These are phyloP conservation scores for Colossoma macropomum DNA, from an alignment of 2,113 vertebrate genomes.

Conservation along the genomic window DNA sequence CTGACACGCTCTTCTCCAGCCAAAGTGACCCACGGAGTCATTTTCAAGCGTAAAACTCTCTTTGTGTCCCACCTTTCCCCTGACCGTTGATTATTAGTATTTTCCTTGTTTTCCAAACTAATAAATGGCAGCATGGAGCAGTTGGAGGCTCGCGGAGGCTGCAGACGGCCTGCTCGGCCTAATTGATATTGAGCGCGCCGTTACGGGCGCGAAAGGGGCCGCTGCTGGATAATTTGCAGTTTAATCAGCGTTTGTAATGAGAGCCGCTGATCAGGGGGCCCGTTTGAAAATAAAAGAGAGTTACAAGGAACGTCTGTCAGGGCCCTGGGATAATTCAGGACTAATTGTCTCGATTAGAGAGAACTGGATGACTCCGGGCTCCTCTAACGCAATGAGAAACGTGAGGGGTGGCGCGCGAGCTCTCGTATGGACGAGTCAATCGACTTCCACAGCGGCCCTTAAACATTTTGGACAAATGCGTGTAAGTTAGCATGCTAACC, in stretches of 20 bases:
- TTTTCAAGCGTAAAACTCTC: slow-evolving; percentile 77
- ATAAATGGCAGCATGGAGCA: slow-evolving; percentile 94
- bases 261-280: slow-evolving; percentile 97
- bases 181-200: slow-evolving; percentile 99
- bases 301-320: slow-evolving; percentile 99
- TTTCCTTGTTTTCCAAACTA: slow-evolving; percentile 99
- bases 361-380: slow-evolving; percentile 97
- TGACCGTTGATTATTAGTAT: slow-evolving; percentile 98
- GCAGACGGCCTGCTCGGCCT: slow-evolving; percentile 92
- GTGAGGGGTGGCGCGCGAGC: slow-evolving; percentile 81
- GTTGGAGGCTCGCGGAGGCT: slow-evolving; percentile 88
- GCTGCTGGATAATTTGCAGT: slow-evolving; percentile 99
- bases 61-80: slow-evolving; percentile 74
- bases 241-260: slow-evolving; percentile 99
- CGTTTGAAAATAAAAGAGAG: slow-evolving; percentile 98
- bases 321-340: slow-evolving; percentile 95
- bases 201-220: slow-evolving; percentile 96
- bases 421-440: slow-evolving; percentile 56
- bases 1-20: not conserved
- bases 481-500: slow-evolving; percentile 5
- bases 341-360: slow-evolving; percentile 96
- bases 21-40: slow-evolving; percentile 23
- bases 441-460: slow-evolving; percentile 27
- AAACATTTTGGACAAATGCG: slow-evolving; percentile 38
- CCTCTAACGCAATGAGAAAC: slow-evolving; percentile 89